Percentiles rank a stretch among this genome's conserved stretches.
Conservation (phyloP, 2,888 invertebrate genomes). For the Acanthococcus lagerstroemiae region DNA sequence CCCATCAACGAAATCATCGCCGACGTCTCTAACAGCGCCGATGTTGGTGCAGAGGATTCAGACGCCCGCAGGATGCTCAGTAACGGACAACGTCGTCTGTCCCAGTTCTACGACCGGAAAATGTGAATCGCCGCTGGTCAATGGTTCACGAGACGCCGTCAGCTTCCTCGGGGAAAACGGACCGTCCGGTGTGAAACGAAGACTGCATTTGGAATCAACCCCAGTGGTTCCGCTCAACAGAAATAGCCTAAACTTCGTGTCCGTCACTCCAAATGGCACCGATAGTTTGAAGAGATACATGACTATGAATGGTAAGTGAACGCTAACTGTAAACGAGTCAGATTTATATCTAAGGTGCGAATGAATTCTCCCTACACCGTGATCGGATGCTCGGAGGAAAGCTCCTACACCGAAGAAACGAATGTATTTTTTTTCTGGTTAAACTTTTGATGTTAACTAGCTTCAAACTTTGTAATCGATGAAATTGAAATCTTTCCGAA, state of each 20-base stretch:
- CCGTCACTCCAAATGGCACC: background rate
- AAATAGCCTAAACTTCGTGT: conserved; percentile 6
- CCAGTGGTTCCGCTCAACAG: background rate
- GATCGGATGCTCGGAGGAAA: no score
- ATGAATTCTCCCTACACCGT: no score
- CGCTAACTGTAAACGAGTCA: no score
- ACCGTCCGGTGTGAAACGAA: background rate
- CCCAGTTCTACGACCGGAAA: background rate
- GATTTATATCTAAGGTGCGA: no score
- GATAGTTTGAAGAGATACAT: background rate
- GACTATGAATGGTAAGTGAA: background rate
- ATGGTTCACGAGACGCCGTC: background rate
- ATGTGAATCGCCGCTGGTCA: conserved; percentile 3
- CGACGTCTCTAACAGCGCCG: conserved; percentile 5
- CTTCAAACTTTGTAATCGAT: no score
- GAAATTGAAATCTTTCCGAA: no score
- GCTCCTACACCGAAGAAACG: no score
- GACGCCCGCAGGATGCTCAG: background rate
- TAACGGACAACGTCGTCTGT: background rate
- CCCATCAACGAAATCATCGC: conserved; percentile 45
- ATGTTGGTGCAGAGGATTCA: background rate
- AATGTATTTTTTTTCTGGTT: background rate
- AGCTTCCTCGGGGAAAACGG: background rate
- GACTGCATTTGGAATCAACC: background rate
- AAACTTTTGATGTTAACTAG: background rate